Evolutionary conservation across 2,113 vertebrate genomes (phyloP).

Genomic region (Pimephales promelas): DNA sequence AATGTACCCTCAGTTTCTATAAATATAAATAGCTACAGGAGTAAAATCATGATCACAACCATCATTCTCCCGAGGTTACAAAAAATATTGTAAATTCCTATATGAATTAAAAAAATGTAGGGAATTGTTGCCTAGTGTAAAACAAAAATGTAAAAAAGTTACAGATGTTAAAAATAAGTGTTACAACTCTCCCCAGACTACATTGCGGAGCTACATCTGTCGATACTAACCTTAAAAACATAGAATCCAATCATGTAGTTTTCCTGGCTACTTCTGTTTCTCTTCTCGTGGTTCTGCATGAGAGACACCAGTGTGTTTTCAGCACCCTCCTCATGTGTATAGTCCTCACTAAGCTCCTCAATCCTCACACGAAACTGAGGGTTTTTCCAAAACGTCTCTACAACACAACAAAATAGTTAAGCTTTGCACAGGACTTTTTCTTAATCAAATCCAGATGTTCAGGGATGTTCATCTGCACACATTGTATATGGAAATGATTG

Average conservation of each 20-base stretch:
- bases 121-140: no score
- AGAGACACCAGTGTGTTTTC: conserved; percentile 70
- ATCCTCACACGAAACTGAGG: conserved; percentile 69
- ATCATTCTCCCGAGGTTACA: no score
- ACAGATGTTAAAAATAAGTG: background rate
- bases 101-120: no score
- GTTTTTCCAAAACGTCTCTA: conserved; percentile 68
- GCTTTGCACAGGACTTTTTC: background rate
- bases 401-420: conserved; percentile 38
- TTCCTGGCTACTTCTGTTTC: conserved; percentile 61
- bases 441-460: background rate
- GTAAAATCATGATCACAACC: no score
- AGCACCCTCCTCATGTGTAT: background rate
- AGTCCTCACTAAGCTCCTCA: background rate
- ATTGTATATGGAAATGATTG: background rate
- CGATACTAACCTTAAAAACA: conserved; percentile 64
- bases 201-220: background rate
- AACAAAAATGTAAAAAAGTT: background rate
- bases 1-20: no score
- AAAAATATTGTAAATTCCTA: no score
- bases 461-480: background rate
- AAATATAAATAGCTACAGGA: no score
- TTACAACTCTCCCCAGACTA: background rate
- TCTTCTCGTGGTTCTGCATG: conserved; percentile 72
- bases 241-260: conserved; percentile 67